Conservation (phyloP, 1,140 invertebrate genomes). For the Drosophila mauritiana region DNA sequence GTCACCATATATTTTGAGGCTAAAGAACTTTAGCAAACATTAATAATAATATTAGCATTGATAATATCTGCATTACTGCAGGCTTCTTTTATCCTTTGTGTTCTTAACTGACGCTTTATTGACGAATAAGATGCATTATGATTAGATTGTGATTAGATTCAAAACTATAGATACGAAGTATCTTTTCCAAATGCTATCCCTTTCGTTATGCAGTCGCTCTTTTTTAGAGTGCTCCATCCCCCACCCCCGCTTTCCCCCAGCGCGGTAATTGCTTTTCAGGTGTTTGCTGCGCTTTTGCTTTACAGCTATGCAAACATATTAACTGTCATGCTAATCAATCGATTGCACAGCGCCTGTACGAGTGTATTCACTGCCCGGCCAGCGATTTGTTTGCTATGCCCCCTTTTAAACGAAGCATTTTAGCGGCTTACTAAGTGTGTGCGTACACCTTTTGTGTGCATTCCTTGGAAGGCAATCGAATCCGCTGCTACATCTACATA, state of each 20-base stretch:
- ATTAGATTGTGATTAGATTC: too few relatives aligned
- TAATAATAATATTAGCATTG: background rate
- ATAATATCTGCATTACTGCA: too few relatives aligned
- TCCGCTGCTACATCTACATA: background rate
- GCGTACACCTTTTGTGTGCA: conserved; percentile 4
- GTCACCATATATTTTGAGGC: background rate
- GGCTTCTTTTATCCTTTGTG: too few relatives aligned
- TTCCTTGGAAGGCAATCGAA: conserved; percentile 29
- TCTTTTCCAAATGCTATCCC: too few relatives aligned
- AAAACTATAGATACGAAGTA: too few relatives aligned
- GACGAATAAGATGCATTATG: too few relatives aligned
- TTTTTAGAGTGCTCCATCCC: background rate
- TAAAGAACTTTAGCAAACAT: background rate
- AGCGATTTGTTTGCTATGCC: conserved; percentile 29
- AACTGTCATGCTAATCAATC: conserved; percentile 60
- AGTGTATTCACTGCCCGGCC: conserved; percentile 8
- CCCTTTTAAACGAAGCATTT: conserved; percentile 25
- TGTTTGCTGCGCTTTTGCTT: conserved; percentile 45
- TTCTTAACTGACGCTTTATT: too few relatives aligned
- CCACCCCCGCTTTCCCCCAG: background rate
- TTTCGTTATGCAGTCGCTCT: background rate
- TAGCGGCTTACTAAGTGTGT: conserved; percentile 14
- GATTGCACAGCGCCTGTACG: conserved; percentile 28
- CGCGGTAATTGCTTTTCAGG: conserved; percentile 19
- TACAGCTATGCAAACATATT: conserved; percentile 57